Evolutionary conservation across 1,140 invertebrate species (phyloP).

Genomic region (Cataglyphis hispanica): DNA sequence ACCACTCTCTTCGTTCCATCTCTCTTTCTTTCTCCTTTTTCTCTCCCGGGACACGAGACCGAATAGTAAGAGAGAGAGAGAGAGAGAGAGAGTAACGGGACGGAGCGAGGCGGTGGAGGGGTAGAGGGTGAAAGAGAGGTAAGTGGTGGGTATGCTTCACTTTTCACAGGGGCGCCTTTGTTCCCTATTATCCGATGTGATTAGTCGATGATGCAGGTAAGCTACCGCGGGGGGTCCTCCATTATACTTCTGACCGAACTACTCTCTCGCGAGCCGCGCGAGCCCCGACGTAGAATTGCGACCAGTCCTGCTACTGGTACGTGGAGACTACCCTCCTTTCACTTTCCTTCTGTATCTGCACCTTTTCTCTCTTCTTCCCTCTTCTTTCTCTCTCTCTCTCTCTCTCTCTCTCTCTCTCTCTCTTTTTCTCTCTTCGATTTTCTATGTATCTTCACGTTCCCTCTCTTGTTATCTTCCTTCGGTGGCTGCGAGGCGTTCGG

Average conservation of each 20-base stretch:
- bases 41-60: slow-evolving; percentile 18
- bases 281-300: slow-evolving; percentile 65
- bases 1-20: slow-evolving; percentile 13
- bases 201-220: slow-evolving; percentile 87
- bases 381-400: neutral
- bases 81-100: slow-evolving; percentile 19
- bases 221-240: slow-evolving; percentile 85
- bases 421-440: neutral
- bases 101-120: neutral
- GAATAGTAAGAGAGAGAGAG: slow-evolving; percentile 32
- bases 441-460: slow-evolving; percentile 15
- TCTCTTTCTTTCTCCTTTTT: slow-evolving; percentile 35
- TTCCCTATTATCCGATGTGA: slow-evolving; percentile 86
- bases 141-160: slow-evolving; percentile 83
- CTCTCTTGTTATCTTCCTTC: slow-evolving; percentile 63
- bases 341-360: slow-evolving; percentile 21
- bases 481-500: slow-evolving; percentile 34
- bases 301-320: slow-evolving; percentile 52
- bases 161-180: slow-evolving; percentile 85
- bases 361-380: slow-evolving; percentile 7
- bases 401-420: neutral
- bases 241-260: slow-evolving; percentile 78
- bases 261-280: slow-evolving; percentile 75
- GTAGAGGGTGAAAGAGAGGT: slow-evolving; percentile 68
- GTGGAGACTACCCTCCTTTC: slow-evolving; percentile 40